Evolutionary conservation across 1,140 invertebrate species (phyloP), one percentile per base, ranked within the genome.

Genomic region (Bombus ignitus): DNA sequence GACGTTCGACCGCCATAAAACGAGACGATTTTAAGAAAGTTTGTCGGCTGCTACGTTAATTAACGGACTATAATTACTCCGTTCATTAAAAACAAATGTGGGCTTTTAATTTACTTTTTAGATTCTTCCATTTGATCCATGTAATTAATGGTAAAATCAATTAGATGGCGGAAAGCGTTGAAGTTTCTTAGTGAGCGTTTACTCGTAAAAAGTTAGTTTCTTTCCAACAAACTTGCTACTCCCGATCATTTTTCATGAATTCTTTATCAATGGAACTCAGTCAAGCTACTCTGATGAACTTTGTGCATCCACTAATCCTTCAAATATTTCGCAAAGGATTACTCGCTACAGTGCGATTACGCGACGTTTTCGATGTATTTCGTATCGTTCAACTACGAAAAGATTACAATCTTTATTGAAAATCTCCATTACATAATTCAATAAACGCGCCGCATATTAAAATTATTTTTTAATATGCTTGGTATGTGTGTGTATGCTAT

Each of bases 181-280:
- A 59, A 73, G 57, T 57, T 57, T 22, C 39, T 66, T 37, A 10
- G 25, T 1, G 8, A n/a, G 3, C 53, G 22, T 44, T 35, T 8
- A 42, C 1, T 13, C 47, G n/a, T 10, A 8, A 73, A 28, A 77
- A 77, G 62, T 77, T 78, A 10, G 57, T 57, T 62, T 53, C 12
- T 22, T 35, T 39, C 8, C 28, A 9, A 8, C 15, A 12, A 83
- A 77, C 62, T 83, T 68, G 28, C 13, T 32, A 42, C 47, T 37
- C 59, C 25, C 32, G 2, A 15, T 66, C 59, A 53, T 83, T 83
- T 83, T 77, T 66, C 73, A 83, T 83, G 59, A 83, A 77, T 83
- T 77, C 65, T 68, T 83, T 74, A 76, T 37, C 5, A 12, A 28
- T 6, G 44, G 39, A 53, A n/a, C 39, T 66, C 39, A 47, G 66